Base-by-base conservation (phyloP, 2,888 invertebrate species). In the Apotomis capreana region DNA sequence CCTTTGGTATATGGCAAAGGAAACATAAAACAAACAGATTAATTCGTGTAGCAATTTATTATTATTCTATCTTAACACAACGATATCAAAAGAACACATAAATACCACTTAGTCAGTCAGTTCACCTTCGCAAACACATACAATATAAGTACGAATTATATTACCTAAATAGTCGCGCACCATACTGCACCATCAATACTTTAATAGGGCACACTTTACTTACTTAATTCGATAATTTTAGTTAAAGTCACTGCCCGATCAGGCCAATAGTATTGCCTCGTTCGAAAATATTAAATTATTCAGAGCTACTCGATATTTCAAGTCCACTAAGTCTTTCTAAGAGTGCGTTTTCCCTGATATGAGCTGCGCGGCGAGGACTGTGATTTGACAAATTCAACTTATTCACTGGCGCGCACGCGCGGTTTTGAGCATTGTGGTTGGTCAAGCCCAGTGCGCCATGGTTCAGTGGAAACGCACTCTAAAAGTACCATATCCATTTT, bases 101-200 rank as follows among this genome's bases (percentile, higher is more conserved):
- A 77, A 75, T 72, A 74, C 63, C 70, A 74, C 75, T 74, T 80
- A 78, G 74, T 79, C 79, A 79, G 80, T 80, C 80, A 76, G 69
- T 76, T 74, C 64, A 69, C 52, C 10, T 62, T 49, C 13, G 54
- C 75, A 64, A 74, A 61, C 74, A 76, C 73, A 59, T 68, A 46
- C 52, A 54, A 68, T 61, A 70, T 44, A n/a, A n/a, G n/a, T n/a
- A 13, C 3, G 52, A 52, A 49, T 40, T 13, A 62, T 13, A 46
- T 5, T 13, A 51, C 9, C 10, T 15, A 55, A 4, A 6, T 62
- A 36, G n/a, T 9, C 44, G n/a, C 46, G 65, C 57, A 65, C 65
- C 65, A 57, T 51, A 12, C n/a, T n/a, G 63, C 54, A 63, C 63
- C 63, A 40, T 52, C 9, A 13, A 37, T 2, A 51, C 52, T 63